These are phyloP conservation scores for Nycticorax nycticorax DNA, from an alignment of 2,113 vertebrate species.

Conservation along the genomic window DNA sequence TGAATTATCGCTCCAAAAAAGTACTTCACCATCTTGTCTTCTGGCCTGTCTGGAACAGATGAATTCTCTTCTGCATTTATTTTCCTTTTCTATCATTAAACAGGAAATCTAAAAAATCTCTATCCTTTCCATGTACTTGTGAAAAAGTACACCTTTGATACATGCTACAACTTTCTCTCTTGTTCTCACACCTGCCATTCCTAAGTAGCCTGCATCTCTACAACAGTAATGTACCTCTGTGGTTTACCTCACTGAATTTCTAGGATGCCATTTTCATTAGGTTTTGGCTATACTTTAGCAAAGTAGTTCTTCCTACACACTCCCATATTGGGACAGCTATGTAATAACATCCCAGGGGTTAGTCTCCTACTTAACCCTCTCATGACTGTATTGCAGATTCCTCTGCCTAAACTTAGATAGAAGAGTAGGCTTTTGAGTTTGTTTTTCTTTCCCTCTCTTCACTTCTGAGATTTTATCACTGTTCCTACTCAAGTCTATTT, in stretches of 20 bases:
- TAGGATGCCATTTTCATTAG: not conserved
- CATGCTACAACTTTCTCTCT: not conserved
- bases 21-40: not conserved
- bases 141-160: not conserved
- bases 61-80: not conserved
- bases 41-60: not conserved
- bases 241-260: not conserved
- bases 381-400: not conserved
- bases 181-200: not conserved
- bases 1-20: not conserved
- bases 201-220: not conserved
- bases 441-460: not conserved
- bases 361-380: not conserved
- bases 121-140: not conserved
- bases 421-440: not conserved
- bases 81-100: not conserved
- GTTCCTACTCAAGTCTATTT: not conserved
- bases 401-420: not conserved
- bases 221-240: not conserved
- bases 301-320: not conserved
- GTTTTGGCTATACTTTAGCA: not conserved
- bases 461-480: not conserved
- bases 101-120: not conserved
- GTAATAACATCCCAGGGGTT: not conserved
- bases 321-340: not conserved